A percentile compares a stretch with the other conserved stretches of the same genome.
phyloP scores from a whole-genome alignment of 2,797 vertebrate species.

The Micrastur ruficollis region DNA sequence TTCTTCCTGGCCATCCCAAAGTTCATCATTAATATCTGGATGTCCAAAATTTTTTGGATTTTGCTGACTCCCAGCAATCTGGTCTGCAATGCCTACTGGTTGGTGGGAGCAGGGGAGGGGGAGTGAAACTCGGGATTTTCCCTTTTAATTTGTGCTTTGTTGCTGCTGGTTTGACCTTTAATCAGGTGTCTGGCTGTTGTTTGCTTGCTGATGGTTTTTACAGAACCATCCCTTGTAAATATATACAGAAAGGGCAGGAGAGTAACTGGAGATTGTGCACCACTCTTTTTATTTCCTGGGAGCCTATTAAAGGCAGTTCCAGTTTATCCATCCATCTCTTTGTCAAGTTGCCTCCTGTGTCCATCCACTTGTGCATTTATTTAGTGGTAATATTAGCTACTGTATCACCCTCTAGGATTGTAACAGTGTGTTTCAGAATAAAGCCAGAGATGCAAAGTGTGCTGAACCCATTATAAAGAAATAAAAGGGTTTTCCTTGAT shows the following conservation, averaged over 20 bases:
- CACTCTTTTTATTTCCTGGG: conserved; percentile 42
- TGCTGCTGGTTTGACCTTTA: conserved; percentile 38
- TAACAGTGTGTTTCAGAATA: conserved; percentile 39
- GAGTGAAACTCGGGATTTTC: not conserved
- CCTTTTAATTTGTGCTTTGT: conserved; percentile 41
- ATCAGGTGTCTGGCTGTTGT: conserved; percentile 32
- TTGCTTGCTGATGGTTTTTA: conserved; percentile 39
- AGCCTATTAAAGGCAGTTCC: conserved; percentile 25
- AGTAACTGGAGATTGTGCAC: conserved; percentile 32
- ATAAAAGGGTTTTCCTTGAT: conserved; percentile 59
- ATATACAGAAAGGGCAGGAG: conserved; percentile 38
- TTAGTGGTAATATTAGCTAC: conserved; percentile 29
- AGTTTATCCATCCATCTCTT: conserved; percentile 9
- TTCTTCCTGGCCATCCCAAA: not conserved
- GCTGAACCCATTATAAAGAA: conserved; percentile 42
- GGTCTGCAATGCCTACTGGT: not conserved
- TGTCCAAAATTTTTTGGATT: accelerated
- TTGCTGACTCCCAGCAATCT: not conserved
- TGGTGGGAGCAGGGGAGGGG: not conserved
- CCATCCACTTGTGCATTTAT: conserved; percentile 42
- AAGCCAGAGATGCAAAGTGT: conserved; percentile 47
- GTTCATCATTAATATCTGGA: not conserved
- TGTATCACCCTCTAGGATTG: conserved; percentile 51
- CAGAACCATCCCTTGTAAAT: conserved; percentile 47
- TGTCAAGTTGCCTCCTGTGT: conserved; percentile 57